Conservation (phyloP, 2,888 invertebrate genomes). For the Drosophila cracens region DNA sequence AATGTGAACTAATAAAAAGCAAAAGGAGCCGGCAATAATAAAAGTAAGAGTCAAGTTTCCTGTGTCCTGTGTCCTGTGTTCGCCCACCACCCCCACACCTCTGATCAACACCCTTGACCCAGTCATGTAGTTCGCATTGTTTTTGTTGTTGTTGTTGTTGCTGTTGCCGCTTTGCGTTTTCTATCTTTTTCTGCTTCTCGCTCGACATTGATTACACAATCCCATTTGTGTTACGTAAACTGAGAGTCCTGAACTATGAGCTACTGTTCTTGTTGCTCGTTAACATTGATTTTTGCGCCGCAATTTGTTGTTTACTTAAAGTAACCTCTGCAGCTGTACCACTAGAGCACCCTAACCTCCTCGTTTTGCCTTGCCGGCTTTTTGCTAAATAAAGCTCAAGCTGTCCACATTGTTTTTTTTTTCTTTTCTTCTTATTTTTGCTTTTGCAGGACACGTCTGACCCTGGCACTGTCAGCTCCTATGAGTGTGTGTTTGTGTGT, state of each 20-base stretch:
- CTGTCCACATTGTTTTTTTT: slow-evolving; percentile 25
- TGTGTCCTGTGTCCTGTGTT: background rate
- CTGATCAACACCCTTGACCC: slow-evolving; percentile 49
- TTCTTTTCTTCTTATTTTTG: slow-evolving; percentile 9
- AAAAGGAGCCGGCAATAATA: slow-evolving; percentile 13
- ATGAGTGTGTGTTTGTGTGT: slow-evolving; percentile 4
- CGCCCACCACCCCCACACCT: background rate
- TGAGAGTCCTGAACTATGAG: slow-evolving; percentile 49
- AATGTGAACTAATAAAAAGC: slow-evolving; percentile 20
- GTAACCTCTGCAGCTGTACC: slow-evolving; percentile 44
- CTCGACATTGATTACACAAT: slow-evolving; percentile 70
- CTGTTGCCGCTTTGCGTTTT: slow-evolving; percentile 11
- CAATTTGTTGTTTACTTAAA: slow-evolving; percentile 39
- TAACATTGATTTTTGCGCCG: slow-evolving; percentile 60
- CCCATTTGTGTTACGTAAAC: slow-evolving; percentile 72
- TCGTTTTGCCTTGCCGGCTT: slow-evolving; percentile 42
- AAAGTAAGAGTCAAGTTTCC: slow-evolving; percentile 27
- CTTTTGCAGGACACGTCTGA: slow-evolving; percentile 45
- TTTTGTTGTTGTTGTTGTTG: slow-evolving; percentile 14
- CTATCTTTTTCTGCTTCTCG: slow-evolving; percentile 8
- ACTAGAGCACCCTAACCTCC: background rate
- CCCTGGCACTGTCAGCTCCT: slow-evolving; percentile 63
- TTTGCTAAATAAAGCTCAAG: slow-evolving; percentile 62
- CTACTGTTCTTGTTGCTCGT: slow-evolving; percentile 29
- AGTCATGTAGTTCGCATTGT: slow-evolving; percentile 18